These are phyloP conservation scores for Ceratina australensis DNA, from an alignment of 1,140 invertebrate species.

Conservation along the genomic window DNA sequence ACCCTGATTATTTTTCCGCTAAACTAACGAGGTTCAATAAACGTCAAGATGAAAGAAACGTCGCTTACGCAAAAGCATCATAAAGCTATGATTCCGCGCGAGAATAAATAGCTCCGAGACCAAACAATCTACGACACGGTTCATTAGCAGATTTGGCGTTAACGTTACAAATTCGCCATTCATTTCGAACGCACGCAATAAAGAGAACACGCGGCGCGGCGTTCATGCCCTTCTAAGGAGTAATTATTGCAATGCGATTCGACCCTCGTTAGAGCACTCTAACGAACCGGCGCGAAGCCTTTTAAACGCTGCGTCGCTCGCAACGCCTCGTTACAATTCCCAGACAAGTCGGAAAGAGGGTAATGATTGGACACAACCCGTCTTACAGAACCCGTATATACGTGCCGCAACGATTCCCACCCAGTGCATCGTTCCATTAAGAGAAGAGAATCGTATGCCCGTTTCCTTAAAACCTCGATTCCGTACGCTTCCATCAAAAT, in stretches of 20 bases:
- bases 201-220: conserved; percentile 19
- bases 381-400: conserved; percentile 22
- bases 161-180: conserved; percentile 47
- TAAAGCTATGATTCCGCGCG: background rate
- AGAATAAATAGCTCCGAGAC: too few relatives aligned
- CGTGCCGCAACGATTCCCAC: conserved; percentile 28
- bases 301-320: conserved; percentile 36
- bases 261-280: conserved; percentile 53
- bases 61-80: conserved; percentile 4
- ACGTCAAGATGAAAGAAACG: background rate
- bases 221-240: conserved; percentile 57
- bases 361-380: conserved; percentile 35
- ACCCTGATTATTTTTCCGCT: too few relatives aligned
- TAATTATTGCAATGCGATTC: conserved; percentile 66
- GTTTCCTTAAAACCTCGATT: conserved; percentile 10
- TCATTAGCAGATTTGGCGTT: conserved; percentile 45
- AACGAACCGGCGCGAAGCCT: conserved; percentile 46
- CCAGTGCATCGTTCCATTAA: conserved; percentile 30
- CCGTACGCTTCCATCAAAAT: background rate
- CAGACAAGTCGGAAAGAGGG: conserved; percentile 32
- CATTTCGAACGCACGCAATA: conserved; percentile 1
- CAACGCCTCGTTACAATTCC: conserved; percentile 45
- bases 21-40: background rate
- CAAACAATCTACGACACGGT: conserved; percentile 30
- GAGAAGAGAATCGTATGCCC: background rate